Evolutionary conservation across 2,888 invertebrate genomes (phyloP).

Genomic region (Scrobipalpa atriplicella): DNA sequence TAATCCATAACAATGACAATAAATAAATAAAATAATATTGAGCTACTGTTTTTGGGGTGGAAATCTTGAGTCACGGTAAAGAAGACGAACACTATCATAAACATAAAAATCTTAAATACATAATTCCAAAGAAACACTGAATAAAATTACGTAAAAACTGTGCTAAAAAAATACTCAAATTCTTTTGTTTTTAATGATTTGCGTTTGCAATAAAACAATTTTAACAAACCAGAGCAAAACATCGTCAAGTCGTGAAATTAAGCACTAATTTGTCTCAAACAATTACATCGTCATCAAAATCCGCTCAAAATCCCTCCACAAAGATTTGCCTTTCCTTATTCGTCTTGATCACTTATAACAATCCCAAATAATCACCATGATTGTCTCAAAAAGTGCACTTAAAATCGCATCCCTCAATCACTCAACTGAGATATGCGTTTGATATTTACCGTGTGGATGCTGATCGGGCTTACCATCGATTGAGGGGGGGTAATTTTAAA

Average conservation of each 20-base stretch:
- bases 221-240: neutral
- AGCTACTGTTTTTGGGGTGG: too few relatives aligned
- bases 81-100: too few relatives aligned
- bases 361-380: slow-evolving; percentile 13
- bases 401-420: slow-evolving; percentile 57
- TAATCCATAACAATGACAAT: too few relatives aligned
- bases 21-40: too few relatives aligned
- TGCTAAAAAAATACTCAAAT: too few relatives aligned
- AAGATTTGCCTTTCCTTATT: slow-evolving; percentile 19
- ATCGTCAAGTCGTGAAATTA: neutral
- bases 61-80: too few relatives aligned
- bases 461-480: slow-evolving; percentile 68
- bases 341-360: slow-evolving; percentile 12
- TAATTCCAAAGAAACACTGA: too few relatives aligned
- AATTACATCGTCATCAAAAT: slow-evolving; percentile 7
- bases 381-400: slow-evolving; percentile 41
- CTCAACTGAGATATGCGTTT: slow-evolving; percentile 60
- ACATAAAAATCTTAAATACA: too few relatives aligned
- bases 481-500: slow-evolving; percentile 70
- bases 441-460: slow-evolving; percentile 74
- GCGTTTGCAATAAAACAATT: neutral
- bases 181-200: too few relatives aligned
- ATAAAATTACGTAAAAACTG: too few relatives aligned
- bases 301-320: neutral
- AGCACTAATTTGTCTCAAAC: slow-evolving; percentile 11